Evolutionary conservation across 2,797 vertebrate species (phyloP), one percentile per base, ranked within the genome.

Genomic region (Chaenodraco wilsoni): DNA sequence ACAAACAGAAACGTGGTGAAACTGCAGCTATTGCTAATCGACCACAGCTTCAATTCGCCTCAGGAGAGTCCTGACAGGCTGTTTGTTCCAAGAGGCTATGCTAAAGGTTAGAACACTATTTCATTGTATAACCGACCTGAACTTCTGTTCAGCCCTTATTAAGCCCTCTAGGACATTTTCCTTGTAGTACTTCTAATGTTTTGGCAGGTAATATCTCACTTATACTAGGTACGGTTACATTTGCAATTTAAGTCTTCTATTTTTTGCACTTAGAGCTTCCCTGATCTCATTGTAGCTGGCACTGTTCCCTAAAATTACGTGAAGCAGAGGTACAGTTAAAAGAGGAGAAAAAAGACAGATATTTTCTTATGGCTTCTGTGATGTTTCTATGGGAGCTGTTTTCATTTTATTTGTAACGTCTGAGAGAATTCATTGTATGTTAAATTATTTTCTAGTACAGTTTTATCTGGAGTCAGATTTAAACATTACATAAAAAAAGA

Each of bases 231-330:
- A 41, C 4, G 9, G 81, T 74, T 49, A 71, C 43, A 65, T 69
- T 17, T 73, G 54, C 27, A 50, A 81, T 78, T 65, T 16, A 65
- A 48, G 41, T 27, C 8, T 13, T 77, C 41, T 60, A 27, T 56
- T 74, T 40, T 60, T 57, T 72, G 31, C 57, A 58, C 13, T 7
- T n/a, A 21, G 44, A 48, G 14, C 21, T 21, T 54, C 74, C 55
- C 75, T 84, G 65, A 83, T 75, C 60, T 80, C 50, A 44, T 3
- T 33, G 51, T 46, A 17, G 51, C 52, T 65, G 60, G 76, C 50
- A 52, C n/a, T 0, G 21, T 44, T 83, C 76, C 41, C 79, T 78
- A 69, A 76, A 73, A 56, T 76, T 58, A 78, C 17, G 57, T 44
- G 19, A 76, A 74, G 67, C 83, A 82, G 56, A 37, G 27, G 13